Evolutionary conservation across 2,888 invertebrate genomes (phyloP).

Genomic region (Chymomyza amoena): DNA sequence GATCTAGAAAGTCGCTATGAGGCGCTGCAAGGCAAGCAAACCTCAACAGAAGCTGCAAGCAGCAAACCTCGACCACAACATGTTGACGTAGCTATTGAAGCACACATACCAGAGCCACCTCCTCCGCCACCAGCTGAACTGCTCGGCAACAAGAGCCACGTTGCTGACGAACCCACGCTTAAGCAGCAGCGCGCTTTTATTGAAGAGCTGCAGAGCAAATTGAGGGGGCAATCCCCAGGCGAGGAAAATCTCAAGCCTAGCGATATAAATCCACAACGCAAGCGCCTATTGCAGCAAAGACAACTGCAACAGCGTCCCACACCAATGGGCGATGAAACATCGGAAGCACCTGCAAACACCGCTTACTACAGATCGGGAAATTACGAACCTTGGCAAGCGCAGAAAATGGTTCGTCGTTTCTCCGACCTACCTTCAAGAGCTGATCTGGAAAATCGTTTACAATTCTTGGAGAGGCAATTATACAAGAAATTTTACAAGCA

Average conservation of each 20-base stretch:
- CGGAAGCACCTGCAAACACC: constrained; percentile 77
- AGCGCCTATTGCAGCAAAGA: constrained; percentile 22
- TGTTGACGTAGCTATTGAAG: constrained; percentile 57
- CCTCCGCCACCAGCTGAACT: constrained; percentile 52
- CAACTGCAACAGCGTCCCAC: constrained; percentile 50
- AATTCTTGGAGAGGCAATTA: constrained; percentile 74
- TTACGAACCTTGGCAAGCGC: constrained; percentile 64
- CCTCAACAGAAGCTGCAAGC: constrained; percentile 4
- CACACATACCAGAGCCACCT: constrained; percentile 56
- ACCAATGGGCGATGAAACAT: constrained; percentile 73
- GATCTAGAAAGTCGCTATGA: constrained; percentile 63
- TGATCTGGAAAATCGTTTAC: constrained; percentile 76
- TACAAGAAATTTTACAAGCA: constrained; percentile 75
- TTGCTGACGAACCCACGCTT: constrained; percentile 26
- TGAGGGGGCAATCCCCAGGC: constrained; percentile 49
- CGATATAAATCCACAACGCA: constrained; percentile 65
- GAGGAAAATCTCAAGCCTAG: constrained; percentile 69
- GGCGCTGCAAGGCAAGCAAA: constrained; percentile 52
- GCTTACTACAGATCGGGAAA: constrained; percentile 74
- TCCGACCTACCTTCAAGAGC: constrained; percentile 76
- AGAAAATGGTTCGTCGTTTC: constrained; percentile 76
- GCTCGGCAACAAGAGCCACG: constrained; percentile 19
- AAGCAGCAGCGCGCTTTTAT: constrained; percentile 66
- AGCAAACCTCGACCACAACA: constrained; percentile 24
- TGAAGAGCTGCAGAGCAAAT: constrained; percentile 70